Conservation (phyloP, 2,113 vertebrate species). For the Psophia crepitans region DNA sequence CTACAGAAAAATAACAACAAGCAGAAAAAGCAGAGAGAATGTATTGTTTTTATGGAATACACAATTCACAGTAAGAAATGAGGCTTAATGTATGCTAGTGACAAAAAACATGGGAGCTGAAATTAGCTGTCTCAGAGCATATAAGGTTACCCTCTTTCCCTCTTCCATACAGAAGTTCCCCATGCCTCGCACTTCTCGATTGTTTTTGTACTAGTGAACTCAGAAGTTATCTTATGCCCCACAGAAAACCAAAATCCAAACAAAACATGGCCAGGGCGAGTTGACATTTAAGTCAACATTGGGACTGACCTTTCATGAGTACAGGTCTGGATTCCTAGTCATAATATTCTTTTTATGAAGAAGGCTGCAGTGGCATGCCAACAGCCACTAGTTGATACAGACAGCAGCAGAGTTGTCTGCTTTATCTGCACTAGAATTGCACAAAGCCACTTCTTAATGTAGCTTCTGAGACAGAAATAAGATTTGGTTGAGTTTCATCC, state of each 20-base stretch:
- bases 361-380: background rate
- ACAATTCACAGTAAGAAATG: background rate
- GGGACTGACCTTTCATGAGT: background rate
- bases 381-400: background rate
- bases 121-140: background rate
- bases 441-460: background rate
- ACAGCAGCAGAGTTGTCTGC: background rate
- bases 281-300: background rate
- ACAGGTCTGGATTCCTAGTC: background rate
- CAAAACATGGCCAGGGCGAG: fast-evolving
- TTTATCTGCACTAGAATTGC: background rate
- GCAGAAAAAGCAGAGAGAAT: background rate
- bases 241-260: background rate
- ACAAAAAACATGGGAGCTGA: background rate
- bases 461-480: background rate
- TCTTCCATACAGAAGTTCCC: background rate
- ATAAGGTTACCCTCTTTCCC: background rate
- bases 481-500: background rate
- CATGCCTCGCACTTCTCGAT: background rate
- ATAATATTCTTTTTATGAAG: background rate
- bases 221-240: background rate
- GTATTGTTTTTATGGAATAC: background rate
- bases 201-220: background rate
- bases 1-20: background rate
- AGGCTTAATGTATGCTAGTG: background rate